Evolutionary conservation across 2,888 invertebrate genomes (phyloP).

Genomic region (Bellardia bayeri): DNA sequence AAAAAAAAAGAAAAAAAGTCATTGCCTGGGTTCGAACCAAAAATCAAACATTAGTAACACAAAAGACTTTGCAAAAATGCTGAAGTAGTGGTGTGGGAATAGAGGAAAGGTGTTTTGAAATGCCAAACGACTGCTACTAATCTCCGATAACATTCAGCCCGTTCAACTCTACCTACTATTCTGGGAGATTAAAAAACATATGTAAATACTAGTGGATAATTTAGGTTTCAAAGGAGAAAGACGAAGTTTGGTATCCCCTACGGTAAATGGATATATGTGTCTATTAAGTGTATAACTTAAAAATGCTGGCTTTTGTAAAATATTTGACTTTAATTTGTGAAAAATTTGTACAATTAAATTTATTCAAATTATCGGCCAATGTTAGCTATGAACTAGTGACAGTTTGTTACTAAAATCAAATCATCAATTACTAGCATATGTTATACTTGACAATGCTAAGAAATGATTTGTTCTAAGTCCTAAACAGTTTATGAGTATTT

Average conservation of each 20-base stretch:
- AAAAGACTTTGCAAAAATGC: slow-evolving; percentile 3
- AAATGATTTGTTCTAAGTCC: no score
- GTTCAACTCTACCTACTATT: slow-evolving; percentile 1
- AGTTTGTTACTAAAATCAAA: no score
- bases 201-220: neutral
- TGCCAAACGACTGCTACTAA: neutral
- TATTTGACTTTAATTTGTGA: no score
- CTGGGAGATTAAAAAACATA: neutral
- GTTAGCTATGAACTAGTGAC: no score
- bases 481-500: no score
- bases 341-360: no score
- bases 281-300: no score
- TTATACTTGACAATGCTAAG: no score
- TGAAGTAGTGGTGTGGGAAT: neutral
- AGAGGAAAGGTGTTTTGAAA: slow-evolving; percentile 9
- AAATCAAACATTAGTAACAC: slow-evolving; percentile 1
- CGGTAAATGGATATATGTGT: neutral
- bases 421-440: no score
- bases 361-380: no score
- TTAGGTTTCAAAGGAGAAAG: neutral
- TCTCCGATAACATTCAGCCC: neutral
- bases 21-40: slow-evolving; percentile 4
- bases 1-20: neutral
- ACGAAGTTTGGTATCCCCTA: neutral
- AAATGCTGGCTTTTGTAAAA: no score